These are phyloP conservation scores for Sacculina carcini DNA, from an alignment of 2,888 invertebrate species.

Conservation along the genomic window DNA sequence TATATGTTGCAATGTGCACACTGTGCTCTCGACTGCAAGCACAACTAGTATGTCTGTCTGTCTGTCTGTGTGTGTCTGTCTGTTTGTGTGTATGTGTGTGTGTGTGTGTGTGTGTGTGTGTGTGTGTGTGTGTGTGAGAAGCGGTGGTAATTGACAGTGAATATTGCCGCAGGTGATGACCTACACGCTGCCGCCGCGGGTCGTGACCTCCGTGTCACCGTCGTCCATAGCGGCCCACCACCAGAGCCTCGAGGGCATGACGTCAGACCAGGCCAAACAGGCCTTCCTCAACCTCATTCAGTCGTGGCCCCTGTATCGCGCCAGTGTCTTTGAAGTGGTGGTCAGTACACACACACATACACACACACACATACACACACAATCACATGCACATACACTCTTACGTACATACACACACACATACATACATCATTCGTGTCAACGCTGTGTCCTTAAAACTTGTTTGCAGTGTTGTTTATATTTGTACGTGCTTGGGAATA, in stretches of 20 bases:
- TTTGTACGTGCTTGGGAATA: too few relatives aligned
- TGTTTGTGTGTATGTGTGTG: too few relatives aligned
- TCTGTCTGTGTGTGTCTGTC: too few relatives aligned
- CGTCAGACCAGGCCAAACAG: constrained; percentile 61
- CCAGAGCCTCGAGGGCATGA: constrained; percentile 62
- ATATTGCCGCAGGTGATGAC: constrained; percentile 31
- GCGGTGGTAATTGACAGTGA: constrained; percentile 9
- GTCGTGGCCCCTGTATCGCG: constrained; percentile 75
- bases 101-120: background rate
- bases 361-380: too few relatives aligned
- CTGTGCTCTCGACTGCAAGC: background rate
- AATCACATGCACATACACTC: too few relatives aligned
- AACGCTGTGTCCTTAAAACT: too few relatives aligned
- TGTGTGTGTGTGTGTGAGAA: background rate
- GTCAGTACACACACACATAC: too few relatives aligned
- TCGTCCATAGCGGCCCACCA: constrained; percentile 74
- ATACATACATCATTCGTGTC: too few relatives aligned
- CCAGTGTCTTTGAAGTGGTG: constrained; percentile 83
- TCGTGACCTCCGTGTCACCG: constrained; percentile 46
- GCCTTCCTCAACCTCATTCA: constrained; percentile 74
- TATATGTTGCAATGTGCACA: too few relatives aligned
- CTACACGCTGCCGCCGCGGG: constrained; percentile 54
- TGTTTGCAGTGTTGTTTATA: too few relatives aligned
- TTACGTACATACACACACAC: too few relatives aligned
- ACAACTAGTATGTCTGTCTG: too few relatives aligned